phyloP scores from a whole-genome alignment of 2,888 invertebrate genomes.

The Temnothorax rugatulus region DNA sequence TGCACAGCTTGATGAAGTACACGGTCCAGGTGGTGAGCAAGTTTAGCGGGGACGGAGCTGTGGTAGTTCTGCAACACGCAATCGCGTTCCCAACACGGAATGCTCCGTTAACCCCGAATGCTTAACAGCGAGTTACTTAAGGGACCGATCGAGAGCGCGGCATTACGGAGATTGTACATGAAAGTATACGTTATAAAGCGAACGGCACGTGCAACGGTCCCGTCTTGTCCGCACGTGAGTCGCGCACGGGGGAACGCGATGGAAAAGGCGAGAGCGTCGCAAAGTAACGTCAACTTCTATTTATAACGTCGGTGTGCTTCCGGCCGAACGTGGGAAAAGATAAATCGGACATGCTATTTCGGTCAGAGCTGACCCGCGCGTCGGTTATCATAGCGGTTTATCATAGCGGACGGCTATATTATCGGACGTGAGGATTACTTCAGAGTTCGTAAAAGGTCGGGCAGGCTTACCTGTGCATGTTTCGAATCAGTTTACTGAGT shows the following conservation, averaged over 20 bases:
- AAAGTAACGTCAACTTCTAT: slow-evolving; percentile 13
- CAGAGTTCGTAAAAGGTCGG: slow-evolving; percentile 40
- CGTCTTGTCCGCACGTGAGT: background rate
- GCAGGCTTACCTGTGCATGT: slow-evolving; percentile 89
- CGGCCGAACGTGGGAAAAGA: slow-evolving; percentile 20
- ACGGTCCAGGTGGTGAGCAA: slow-evolving; percentile 89
- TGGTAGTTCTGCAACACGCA: slow-evolving; percentile 87
- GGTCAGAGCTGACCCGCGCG: background rate
- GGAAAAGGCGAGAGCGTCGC: background rate
- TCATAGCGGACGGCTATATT: background rate
- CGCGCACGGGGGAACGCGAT: background rate
- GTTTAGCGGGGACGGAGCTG: slow-evolving; percentile 92
- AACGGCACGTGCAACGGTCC: background rate
- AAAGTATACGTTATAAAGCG: background rate
- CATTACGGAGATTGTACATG: background rate
- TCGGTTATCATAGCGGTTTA: slow-evolving; percentile 14
- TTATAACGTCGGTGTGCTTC: background rate
- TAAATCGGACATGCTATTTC: slow-evolving; percentile 37
- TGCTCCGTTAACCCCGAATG: slow-evolving; percentile 44
- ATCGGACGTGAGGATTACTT: slow-evolving; percentile 4
- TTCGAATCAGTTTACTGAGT: slow-evolving; percentile 91
- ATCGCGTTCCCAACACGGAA: slow-evolving; percentile 69
- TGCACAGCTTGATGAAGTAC: slow-evolving; percentile 87
- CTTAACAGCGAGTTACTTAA: slow-evolving; percentile 32
- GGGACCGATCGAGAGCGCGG: slow-evolving; percentile 10